Evolutionary conservation across 2,797 vertebrate genomes (phyloP).

Genomic region (Rhynchonycteris naso): DNA sequence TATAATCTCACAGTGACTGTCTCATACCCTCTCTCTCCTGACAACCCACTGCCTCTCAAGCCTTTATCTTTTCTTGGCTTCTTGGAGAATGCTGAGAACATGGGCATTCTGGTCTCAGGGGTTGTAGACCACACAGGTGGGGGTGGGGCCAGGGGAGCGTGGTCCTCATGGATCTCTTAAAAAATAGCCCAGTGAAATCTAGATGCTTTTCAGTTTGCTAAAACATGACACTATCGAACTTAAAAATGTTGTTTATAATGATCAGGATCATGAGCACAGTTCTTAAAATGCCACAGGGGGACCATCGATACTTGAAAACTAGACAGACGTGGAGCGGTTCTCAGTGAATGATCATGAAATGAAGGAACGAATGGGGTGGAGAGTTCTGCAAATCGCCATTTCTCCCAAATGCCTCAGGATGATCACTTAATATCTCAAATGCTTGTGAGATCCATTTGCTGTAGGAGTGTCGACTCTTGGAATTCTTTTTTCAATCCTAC

Average conservation of each 20-base stretch:
- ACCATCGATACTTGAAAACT: neutral
- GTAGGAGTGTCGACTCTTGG: neutral
- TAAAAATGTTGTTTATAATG: neutral
- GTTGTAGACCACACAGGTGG: neutral
- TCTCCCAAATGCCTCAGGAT: too few relatives aligned
- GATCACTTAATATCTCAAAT: too few relatives aligned
- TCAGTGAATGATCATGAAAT: neutral
- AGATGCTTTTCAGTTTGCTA: neutral
- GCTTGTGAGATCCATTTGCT: neutral
- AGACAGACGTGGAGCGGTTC: neutral
- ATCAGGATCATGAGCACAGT: neutral
- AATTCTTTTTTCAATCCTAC: neutral
- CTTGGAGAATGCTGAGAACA: neutral
- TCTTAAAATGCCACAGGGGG: neutral
- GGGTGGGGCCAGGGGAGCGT: accelerated
- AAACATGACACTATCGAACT: neutral
- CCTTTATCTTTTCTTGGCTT: neutral
- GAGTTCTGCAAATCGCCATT: accelerated
- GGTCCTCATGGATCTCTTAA: neutral
- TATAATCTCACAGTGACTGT: neutral
- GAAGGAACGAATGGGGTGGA: neutral
- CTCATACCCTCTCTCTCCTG: neutral
- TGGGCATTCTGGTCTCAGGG: neutral
- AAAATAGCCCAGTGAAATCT: neutral
- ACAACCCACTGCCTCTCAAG: neutral